Base-by-base conservation (phyloP, 2,113 vertebrate species). In the Lophotis ruficrista region DNA sequence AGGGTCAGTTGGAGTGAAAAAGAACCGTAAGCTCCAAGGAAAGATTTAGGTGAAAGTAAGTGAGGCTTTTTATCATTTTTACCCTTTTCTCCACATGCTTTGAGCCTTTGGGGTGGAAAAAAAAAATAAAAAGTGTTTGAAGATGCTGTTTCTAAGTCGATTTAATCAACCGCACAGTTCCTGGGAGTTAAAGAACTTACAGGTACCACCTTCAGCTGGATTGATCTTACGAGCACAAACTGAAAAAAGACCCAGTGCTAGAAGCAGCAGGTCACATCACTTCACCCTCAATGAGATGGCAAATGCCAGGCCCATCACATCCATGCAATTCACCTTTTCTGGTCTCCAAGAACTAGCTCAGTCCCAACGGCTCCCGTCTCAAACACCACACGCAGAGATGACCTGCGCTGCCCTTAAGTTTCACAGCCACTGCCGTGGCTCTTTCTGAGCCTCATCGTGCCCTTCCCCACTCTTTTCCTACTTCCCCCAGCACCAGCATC, bases 1-100 rank as follows among this genome's bases (percentile, higher is more conserved):
- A 90, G 62, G 82, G 92, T 93, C 90, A 93, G 48, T 10, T 41
- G 31, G 45, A 92, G 41, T 41, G 37, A 90, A 91, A 83, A 83
- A 92, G 90, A 76, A 60, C 33, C 60, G 35, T 72, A 56, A 56
- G 8, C 43, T 72, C 57, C 53, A 79, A 91, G 48, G 21, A 62
- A 89, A 84, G 38, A 85, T 87, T 56, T 64, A 56, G 65, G 54
- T 85, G 65, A 79, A 91, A 94, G 56, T 35, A 84, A 90, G 47
- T 4, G 33, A 66, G 43, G 23, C 27, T 70, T 93, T 94, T 85
- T 71, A 93, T 85, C 38, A 72, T 79, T 94, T 90, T 85, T 73
- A 90, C 66, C 61, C 53, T 87, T 90, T 89, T 75, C 60, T 75
- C 73, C 56, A 31, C 38, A 30, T 22, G 82, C 65, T 82, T 85